Base-by-base conservation (phyloP, 2,113 vertebrate species). In the Notarius lentiginosus region DNA sequence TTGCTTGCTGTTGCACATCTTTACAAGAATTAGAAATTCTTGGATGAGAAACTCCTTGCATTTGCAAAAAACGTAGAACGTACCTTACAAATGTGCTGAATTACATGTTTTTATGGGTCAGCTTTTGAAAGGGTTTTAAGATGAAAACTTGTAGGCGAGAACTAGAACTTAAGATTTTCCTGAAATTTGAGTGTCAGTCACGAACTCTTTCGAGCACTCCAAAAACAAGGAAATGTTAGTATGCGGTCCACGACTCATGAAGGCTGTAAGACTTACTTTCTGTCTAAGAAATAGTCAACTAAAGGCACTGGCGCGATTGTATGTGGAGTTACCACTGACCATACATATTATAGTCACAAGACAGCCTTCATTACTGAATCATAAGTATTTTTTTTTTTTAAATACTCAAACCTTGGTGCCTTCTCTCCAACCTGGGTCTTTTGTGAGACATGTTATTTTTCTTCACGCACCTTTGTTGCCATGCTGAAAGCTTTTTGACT, bases 401-500 rank as follows among this genome's bases (percentile, higher is more conserved):
- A 87, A 65, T 82, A 30, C 79, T 63, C 51, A 55, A 77, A 85
- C 73, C 79, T 61, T 63, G 73, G 70, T 27, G 24, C 70, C 47
- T 87, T 79, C 66, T 61, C 73, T 58, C 49, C 79, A 68, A 65
- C 56, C 79, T 83, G 60, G 58, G 77, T 84, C 81, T 90, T 89
- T 79, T 82, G 63, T 84, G 27, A 82, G 79, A 88, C 65, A 83
- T 89, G 70, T 73, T 82, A 66, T 87, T 20, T 87, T 85, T 85
- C 88, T 47, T 87, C 22, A 30, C 83, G 84, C 65, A 85, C 81
- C 63, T 87, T 47, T 87, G 86, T 82, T 65, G 22, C 84, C 82
- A 56, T 82, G 88, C 82, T 86, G 90, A 86, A 90, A 89, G 86
- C 88, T 86, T 82, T 90, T 70, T 89, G 86, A 79, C 84, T 82